Base-by-base conservation (phyloP, 1,140 invertebrate species). In the Chlorops oryzae region DNA sequence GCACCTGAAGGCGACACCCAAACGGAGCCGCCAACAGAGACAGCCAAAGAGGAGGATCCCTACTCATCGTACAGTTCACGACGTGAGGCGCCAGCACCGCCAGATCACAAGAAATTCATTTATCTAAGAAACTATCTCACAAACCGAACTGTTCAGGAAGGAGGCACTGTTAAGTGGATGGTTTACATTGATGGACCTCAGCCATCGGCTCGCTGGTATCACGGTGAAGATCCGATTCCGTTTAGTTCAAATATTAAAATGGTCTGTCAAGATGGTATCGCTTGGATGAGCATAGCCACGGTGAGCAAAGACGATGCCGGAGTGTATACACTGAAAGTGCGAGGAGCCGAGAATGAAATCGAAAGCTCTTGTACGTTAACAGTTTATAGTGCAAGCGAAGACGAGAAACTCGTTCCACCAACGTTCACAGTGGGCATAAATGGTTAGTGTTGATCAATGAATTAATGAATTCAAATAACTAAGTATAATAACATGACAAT, bases 101-200 rank as follows among this genome's bases (percentile, higher is more conserved):
- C 62, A 13, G 77, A 77, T 69, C 74, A 73, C 50, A 74, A 67
- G 50, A 80, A 78, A 54, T 79, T 81, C 53, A 83, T 87, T n/a
- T 78, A 80, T 32, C 90, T 90, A 61, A 83, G 81, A 35, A 84
- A 81, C 38, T 78, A 77, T 56, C 69, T 91, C 23, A 79, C 78
- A 3, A 82, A 88, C 61, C 78, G 82, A 40, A 80, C 81, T 3
- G 80, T 82, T 1, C 77, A 77, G 1, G 74, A 76, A 20, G 81
- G 81, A 18, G 80, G 80, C 43, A 74, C 77, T 34, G 79, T 87
- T 7, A 82, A 80, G 58, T 73, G 93, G 44, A 84, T 83, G 40
- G 91, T 89, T 51, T 81, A 81, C 40, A 79, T 91, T 3, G 78
- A 90, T 54, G 86, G 85, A 13, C 77, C 80, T 35, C 83, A 85